Percentiles rank a stretch among this genome's conserved stretches.
Evolutionary conservation across 2,888 invertebrate genomes (phyloP).

Genomic region (Limnephilus rhombicus): DNA sequence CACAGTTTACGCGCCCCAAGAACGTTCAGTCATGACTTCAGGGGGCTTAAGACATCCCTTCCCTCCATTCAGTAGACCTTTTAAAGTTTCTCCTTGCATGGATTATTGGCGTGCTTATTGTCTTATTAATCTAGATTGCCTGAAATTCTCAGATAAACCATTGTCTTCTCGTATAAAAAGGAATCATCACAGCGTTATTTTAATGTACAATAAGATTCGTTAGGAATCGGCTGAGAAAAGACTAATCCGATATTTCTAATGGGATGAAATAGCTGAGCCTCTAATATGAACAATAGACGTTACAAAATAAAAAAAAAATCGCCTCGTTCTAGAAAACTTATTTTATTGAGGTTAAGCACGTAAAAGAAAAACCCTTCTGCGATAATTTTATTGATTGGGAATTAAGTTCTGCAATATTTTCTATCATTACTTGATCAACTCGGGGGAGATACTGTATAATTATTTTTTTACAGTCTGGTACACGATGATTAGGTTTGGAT

Average conservation of each 20-base stretch:
- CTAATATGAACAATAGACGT: neutral
- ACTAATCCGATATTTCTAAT: neutral
- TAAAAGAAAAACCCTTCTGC: too few relatives aligned
- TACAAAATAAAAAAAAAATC: neutral
- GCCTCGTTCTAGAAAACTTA: neutral
- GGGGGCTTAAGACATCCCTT: constrained; percentile 54
- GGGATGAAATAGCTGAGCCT: neutral
- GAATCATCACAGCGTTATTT: constrained; percentile 29
- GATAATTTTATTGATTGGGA: too few relatives aligned
- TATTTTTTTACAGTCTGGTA: too few relatives aligned
- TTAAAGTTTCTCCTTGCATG: constrained; percentile 61
- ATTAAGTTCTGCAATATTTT: too few relatives aligned
- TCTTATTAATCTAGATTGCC: constrained; percentile 59
- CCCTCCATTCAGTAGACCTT: constrained; percentile 48
- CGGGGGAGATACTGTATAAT: too few relatives aligned
- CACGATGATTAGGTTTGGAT: too few relatives aligned
- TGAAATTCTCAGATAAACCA: constrained; percentile 53
- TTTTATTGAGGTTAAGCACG: neutral
- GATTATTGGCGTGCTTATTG: constrained; percentile 64
- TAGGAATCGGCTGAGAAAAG: neutral
- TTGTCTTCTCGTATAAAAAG: constrained; percentile 37
- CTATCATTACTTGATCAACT: too few relatives aligned
- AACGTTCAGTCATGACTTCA: constrained; percentile 57
- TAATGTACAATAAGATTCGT: constrained; percentile 25
- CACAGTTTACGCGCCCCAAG: constrained; percentile 38